These are phyloP conservation scores for Leptogaster cylindrica DNA, from an alignment of 2,888 invertebrate species.

Conservation along the genomic window DNA sequence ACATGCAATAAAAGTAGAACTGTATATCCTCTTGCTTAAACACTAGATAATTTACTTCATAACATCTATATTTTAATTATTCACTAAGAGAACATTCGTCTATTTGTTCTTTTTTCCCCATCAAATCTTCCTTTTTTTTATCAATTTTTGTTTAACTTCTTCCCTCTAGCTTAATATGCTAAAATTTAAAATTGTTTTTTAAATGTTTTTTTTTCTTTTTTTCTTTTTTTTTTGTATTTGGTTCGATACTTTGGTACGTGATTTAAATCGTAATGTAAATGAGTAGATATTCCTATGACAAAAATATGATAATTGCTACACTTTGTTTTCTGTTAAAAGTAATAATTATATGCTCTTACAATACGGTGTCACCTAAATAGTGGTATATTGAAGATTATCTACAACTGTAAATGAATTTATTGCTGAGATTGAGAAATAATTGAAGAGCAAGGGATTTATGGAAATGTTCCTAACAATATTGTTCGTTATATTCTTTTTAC, in stretches of 20 bases:
- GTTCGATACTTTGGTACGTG: conserved; percentile 34
- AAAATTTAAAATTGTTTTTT: conserved; percentile 33
- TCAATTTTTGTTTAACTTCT: not conserved
- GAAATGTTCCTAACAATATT: not conserved
- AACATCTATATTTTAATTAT: not conserved
- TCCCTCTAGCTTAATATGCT: not conserved
- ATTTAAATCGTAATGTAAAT: conserved; percentile 9
- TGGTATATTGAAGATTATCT: no score
- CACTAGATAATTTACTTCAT: conserved; percentile 1
- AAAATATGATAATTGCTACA: conserved; percentile 28
- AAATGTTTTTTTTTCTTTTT: conserved; percentile 8
- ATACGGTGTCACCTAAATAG: no score
- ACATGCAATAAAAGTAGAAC: conserved; percentile 36
- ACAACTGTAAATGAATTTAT: no score
- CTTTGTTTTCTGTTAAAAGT: conserved; percentile 6
- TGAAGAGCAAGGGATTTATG: no score
- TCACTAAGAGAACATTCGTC: not conserved
- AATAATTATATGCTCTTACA: no score
- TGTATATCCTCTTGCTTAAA: conserved; percentile 27
- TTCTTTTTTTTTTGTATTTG: not conserved
- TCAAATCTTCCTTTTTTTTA: conserved; percentile 6
- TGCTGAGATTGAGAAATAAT: no score
- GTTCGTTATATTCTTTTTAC: conserved; percentile 1
- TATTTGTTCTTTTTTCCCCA: conserved; percentile 9
- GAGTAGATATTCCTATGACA: conserved; percentile 17